These are phyloP conservation scores for Prionailurus bengalensis DNA, from an alignment of 2,113 vertebrate genomes.

Conservation along the genomic window DNA sequence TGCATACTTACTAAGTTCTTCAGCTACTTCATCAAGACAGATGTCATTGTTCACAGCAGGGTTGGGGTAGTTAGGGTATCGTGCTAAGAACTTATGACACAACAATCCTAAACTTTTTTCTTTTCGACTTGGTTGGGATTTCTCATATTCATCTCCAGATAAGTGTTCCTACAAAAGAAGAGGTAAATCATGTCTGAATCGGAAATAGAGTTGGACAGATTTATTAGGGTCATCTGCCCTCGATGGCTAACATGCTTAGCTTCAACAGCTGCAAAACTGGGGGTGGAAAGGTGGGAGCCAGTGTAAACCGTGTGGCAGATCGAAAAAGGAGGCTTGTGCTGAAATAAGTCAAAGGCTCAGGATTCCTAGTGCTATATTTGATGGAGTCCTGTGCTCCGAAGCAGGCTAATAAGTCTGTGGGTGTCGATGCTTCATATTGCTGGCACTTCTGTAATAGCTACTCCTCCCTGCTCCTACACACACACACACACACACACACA, in stretches of 20 bases:
- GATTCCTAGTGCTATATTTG: not conserved
- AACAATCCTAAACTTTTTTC: slow-evolving; percentile 97
- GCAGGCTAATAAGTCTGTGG: no score
- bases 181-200: slow-evolving; percentile 38
- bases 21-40: slow-evolving; percentile 96
- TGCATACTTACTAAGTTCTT: slow-evolving; percentile 94
- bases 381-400: not conserved
- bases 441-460: not conserved
- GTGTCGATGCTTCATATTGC: not conserved
- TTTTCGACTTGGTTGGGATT: slow-evolving; percentile 94
- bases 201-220: slow-evolving; percentile 55
- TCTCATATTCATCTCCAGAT: slow-evolving; percentile 94
- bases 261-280: slow-evolving; percentile 39
- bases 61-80: slow-evolving; percentile 94
- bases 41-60: slow-evolving; percentile 92
- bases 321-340: not conserved
- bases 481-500: not conserved
- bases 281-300: not conserved
- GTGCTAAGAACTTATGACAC: slow-evolving; percentile 96
- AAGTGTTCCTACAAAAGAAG: slow-evolving; percentile 89
- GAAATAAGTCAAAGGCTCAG: not conserved
- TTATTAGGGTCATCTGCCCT: not conserved
- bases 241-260: not conserved
- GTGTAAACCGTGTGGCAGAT: not conserved
- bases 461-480: not conserved